These are phyloP conservation scores for Siniperca chuatsi DNA, from an alignment of 2,113 vertebrate genomes.

Conservation along the genomic window DNA sequence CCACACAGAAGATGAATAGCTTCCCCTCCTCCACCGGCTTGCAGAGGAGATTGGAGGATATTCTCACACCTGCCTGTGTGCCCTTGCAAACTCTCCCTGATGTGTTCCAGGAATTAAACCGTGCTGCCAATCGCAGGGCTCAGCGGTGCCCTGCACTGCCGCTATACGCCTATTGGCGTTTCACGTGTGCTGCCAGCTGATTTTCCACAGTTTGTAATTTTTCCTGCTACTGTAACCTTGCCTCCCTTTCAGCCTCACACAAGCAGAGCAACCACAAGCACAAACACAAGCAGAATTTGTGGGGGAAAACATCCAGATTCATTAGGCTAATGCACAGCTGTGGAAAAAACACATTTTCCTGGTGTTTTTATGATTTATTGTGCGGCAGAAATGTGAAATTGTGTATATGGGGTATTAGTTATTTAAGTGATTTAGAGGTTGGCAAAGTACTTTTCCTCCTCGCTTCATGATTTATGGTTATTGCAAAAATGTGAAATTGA, in stretches of 20 bases:
- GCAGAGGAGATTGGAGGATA: conserved; percentile 36
- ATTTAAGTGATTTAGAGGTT: conserved; percentile 85
- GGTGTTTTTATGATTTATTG: conserved; percentile 82
- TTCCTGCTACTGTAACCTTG: conserved; percentile 32
- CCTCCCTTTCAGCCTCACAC: conserved; percentile 28
- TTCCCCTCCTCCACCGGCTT: conserved; percentile 26
- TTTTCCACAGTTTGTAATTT: conserved; percentile 43
- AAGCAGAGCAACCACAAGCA: conserved; percentile 13
- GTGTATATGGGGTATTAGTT: conserved; percentile 81
- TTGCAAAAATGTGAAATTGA: conserved; percentile 84
- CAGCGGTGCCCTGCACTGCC: conserved; percentile 3
- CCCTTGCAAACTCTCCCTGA: conserved; percentile 47
- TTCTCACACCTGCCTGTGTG: conserved; percentile 57
- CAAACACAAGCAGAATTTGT: conserved; percentile 24
- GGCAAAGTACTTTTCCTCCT: conserved; percentile 76
- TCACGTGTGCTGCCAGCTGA: conserved; percentile 27
- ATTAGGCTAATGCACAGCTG: conserved; percentile 82
- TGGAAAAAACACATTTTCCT: conserved; percentile 67
- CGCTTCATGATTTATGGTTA: conserved; percentile 82
- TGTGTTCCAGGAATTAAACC: conserved; percentile 51
- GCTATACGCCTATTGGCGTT: conserved; percentile 15
- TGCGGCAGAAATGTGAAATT: conserved; percentile 81
- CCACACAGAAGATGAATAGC: conserved; percentile 62
- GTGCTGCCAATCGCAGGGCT: conserved; percentile 39
- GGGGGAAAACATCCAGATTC: conserved; percentile 76